phyloP scores from a whole-genome alignment of 1,140 invertebrate genomes.

The Anadara kagoshimensis region DNA sequence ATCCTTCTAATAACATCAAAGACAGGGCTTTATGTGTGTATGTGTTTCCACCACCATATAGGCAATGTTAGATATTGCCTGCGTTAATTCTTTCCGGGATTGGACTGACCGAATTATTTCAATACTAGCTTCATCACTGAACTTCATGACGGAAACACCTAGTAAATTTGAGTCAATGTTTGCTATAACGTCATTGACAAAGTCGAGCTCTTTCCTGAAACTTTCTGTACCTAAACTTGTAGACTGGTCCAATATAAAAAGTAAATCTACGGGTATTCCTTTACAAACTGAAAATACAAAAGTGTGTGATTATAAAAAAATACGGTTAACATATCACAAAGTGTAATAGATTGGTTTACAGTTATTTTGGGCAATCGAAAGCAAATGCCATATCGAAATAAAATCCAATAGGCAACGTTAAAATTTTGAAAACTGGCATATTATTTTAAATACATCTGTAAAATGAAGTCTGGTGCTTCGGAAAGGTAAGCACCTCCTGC shows the following conservation, averaged over 20 bases:
- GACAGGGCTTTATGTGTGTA: conserved; percentile 42
- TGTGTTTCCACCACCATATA: conserved; percentile 39
- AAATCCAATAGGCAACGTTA: too few species aligned
- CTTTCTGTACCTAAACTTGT: conserved; percentile 43
- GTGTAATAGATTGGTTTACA: too few species aligned
- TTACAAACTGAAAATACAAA: too few species aligned
- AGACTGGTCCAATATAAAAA: conserved; percentile 61
- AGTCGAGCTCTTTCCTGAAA: conserved; percentile 48
- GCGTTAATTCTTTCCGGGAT: conserved; percentile 14
- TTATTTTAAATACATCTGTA: too few species aligned
- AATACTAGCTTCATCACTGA: conserved; percentile 27
- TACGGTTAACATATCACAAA: too few species aligned
- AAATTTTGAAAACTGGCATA: too few species aligned
- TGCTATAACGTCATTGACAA: conserved; percentile 43
- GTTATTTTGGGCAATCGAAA: too few species aligned
- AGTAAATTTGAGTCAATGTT: conserved; percentile 18
- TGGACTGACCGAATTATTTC: conserved; percentile 22
- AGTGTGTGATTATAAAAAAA: too few species aligned
- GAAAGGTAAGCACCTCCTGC: too few species aligned
- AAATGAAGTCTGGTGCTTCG: too few species aligned
- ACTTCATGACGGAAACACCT: conserved; percentile 35
- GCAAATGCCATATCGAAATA: too few species aligned
- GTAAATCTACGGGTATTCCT: conserved; percentile 44
- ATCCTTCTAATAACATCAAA: conserved; percentile 28
- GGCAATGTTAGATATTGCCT: conserved; percentile 23